phyloP scores from a whole-genome alignment of 2,888 invertebrate species.

The Isotomurus palustris region DNA sequence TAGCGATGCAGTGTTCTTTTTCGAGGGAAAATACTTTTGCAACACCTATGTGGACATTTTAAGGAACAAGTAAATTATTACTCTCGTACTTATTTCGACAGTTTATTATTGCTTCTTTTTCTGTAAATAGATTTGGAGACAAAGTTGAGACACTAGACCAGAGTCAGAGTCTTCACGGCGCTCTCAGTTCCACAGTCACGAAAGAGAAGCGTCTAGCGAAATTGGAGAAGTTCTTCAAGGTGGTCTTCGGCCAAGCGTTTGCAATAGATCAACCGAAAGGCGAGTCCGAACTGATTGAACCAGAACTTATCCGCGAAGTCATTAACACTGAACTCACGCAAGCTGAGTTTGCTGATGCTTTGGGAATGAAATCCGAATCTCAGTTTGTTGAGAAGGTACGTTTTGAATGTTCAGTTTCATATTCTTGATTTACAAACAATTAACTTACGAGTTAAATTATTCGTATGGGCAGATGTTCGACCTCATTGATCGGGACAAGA shows the following conservation, averaged over 20 bases:
- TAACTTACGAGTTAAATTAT: not conserved
- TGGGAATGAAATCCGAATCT: constrained; percentile 57
- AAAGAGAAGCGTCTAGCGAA: constrained; percentile 53
- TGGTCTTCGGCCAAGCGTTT: constrained; percentile 56
- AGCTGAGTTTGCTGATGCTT: constrained; percentile 59
- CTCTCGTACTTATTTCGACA: no score
- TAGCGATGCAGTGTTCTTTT: constrained; percentile 49
- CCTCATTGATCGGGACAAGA: constrained; percentile 58
- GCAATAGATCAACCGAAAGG: constrained; percentile 52
- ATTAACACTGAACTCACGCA: constrained; percentile 56
- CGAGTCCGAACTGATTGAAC: constrained; percentile 51
- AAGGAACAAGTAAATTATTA: constrained; percentile 51
- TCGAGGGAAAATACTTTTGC: constrained; percentile 50
- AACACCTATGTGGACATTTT: constrained; percentile 50
- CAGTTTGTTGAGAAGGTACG: constrained; percentile 55
- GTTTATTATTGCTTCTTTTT: no score
- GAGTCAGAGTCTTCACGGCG: constrained; percentile 28
- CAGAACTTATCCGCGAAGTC: constrained; percentile 52
- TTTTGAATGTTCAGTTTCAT: not conserved
- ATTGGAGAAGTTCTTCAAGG: constrained; percentile 57
- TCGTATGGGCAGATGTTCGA: constrained; percentile 55
- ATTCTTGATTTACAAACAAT: not conserved
- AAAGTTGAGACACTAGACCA: constrained; percentile 21
- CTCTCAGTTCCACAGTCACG: constrained; percentile 52
- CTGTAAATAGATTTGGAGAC: constrained; percentile 13